These are phyloP conservation scores for Drosophila pseudotakahashii DNA, from an alignment of 2,888 invertebrate species.

Conservation along the genomic window DNA sequence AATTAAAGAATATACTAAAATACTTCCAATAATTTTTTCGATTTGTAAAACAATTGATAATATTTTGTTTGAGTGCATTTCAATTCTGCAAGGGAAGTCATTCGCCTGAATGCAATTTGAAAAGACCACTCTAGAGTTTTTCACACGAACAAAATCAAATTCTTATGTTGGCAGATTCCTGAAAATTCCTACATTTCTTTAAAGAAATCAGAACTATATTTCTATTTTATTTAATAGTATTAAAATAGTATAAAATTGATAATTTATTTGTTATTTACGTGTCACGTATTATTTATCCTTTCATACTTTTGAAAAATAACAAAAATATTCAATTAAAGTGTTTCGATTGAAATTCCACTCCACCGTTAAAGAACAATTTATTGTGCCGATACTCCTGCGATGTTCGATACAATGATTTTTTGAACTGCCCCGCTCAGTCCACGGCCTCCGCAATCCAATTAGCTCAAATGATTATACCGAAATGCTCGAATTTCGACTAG, in stretches of 20 bases:
- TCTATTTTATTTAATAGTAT: too few species aligned
- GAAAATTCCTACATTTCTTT: too few species aligned
- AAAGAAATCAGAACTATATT: too few species aligned
- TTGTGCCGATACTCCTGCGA: background rate
- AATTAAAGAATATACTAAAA: too few species aligned
- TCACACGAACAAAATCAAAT: constrained; percentile 1
- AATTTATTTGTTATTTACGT: too few species aligned
- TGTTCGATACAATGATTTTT: constrained; percentile 1
- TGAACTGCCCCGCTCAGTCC: background rate
- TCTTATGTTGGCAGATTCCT: background rate
- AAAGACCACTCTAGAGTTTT: background rate
- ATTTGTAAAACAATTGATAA: background rate
- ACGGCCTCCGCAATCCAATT: constrained; percentile 18
- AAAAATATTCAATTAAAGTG: background rate
- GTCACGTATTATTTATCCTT: too few species aligned
- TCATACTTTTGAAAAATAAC: background rate
- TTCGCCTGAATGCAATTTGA: constrained; percentile 19
- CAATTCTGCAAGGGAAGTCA: background rate
- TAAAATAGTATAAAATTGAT: too few species aligned
- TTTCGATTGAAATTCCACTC: background rate
- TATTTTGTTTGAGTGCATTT: background rate
- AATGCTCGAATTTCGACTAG: constrained; percentile 15
- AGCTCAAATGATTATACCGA: constrained; percentile 23
- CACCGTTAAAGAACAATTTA: background rate
- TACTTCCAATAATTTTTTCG: too few species aligned